Percentiles rank a stretch among this genome's conserved stretches.
Conservation (phyloP, 2,888 invertebrate species). For the Cephus spinipes region DNA sequence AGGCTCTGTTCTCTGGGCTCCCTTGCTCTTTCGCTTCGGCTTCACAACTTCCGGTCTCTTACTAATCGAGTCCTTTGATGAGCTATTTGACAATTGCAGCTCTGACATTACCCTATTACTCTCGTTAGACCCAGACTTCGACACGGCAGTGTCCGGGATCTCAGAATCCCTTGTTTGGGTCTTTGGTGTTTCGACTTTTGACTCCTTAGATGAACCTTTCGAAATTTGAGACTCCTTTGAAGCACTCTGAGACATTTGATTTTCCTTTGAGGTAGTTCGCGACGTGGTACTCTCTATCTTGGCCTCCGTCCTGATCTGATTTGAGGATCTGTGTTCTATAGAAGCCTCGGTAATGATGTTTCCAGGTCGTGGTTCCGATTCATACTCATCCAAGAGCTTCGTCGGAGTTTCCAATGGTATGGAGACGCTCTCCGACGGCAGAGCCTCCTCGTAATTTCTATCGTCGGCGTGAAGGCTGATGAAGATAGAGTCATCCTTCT, state of each 20-base stretch:
- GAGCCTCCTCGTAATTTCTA: slow-evolving; percentile 48
- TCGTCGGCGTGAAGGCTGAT: slow-evolving; percentile 56
- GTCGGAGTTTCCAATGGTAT: slow-evolving; percentile 61
- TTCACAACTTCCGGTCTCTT: slow-evolving; percentile 53
- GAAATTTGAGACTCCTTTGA: slow-evolving; percentile 49
- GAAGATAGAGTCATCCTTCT: slow-evolving; percentile 48
- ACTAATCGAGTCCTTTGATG: slow-evolving; percentile 43
- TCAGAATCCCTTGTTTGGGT: slow-evolving; percentile 19
- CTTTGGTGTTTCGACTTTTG: slow-evolving; percentile 37
- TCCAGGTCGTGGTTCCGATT: slow-evolving; percentile 41
- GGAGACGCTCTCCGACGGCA: slow-evolving; percentile 61
- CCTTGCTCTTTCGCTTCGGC: slow-evolving; percentile 54
- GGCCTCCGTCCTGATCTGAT: slow-evolving; percentile 41
- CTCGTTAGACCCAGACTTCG: slow-evolving; percentile 22
- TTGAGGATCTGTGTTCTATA: slow-evolving; percentile 55
- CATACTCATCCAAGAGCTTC: slow-evolving; percentile 58
- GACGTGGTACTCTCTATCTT: slow-evolving; percentile 40
- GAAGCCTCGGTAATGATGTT: slow-evolving; percentile 60
- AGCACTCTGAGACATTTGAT: slow-evolving; percentile 34
- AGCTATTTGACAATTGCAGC: slow-evolving; percentile 28
- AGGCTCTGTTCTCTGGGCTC: slow-evolving; percentile 36
- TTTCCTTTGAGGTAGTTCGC: slow-evolving; percentile 36
- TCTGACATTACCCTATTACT: slow-evolving; percentile 7
- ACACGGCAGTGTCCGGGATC: slow-evolving; percentile 19
- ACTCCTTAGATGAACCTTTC: slow-evolving; percentile 51